Evolutionary conservation across 2,113 vertebrate genomes (phyloP).

Genomic region (Todiramphus chloris): DNA sequence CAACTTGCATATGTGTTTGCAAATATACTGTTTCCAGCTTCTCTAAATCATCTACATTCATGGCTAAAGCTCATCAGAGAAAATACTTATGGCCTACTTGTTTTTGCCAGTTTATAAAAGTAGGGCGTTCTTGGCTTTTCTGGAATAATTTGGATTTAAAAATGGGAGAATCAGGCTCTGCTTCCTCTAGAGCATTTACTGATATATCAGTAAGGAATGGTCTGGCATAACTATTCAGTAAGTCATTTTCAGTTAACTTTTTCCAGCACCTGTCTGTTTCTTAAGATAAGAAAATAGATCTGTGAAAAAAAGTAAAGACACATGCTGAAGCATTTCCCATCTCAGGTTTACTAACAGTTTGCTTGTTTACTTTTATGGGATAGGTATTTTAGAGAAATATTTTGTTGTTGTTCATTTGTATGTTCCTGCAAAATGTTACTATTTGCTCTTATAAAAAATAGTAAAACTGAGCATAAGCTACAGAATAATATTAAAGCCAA

Average conservation of each 20-base stretch:
- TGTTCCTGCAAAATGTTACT: background rate
- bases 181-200: background rate
- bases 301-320: background rate
- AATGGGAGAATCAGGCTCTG: background rate
- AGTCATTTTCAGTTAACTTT: background rate
- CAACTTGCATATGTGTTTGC: background rate
- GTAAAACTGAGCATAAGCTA: background rate
- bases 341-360: background rate
- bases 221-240: background rate
- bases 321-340: background rate
- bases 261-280: background rate
- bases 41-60: background rate
- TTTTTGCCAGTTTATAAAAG: background rate
- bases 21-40: conserved; percentile 8
- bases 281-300: background rate
- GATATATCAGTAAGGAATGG: background rate
- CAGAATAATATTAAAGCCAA: background rate
- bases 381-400: background rate
- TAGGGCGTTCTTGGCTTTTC: background rate
- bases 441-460: background rate
- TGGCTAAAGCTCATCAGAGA: background rate
- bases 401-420: background rate
- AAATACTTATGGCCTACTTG: background rate
- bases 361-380: background rate
- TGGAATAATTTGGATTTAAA: background rate